phyloP scores from a whole-genome alignment of 2,888 invertebrate species.

The Chirona hameri region DNA sequence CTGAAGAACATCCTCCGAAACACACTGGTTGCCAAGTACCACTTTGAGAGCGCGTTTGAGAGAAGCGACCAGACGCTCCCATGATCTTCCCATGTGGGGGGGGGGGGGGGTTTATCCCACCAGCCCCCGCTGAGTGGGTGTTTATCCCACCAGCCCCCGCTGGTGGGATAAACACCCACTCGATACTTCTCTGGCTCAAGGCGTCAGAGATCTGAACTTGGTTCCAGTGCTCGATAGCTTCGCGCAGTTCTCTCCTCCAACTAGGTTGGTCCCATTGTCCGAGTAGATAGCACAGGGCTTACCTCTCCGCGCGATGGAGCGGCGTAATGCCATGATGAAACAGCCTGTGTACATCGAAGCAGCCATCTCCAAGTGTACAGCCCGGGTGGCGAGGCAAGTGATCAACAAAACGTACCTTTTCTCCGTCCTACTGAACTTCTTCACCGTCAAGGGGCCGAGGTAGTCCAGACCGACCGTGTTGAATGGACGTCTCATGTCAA shows the following conservation, averaged over 20 bases:
- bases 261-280: slow-evolving; percentile 32
- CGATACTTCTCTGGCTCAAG: background rate
- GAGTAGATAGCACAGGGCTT: background rate
- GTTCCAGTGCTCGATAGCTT: background rate
- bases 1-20: no score
- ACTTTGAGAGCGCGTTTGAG: no score
- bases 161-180: no score
- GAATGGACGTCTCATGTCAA: background rate
- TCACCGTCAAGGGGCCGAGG: slow-evolving; percentile 24
- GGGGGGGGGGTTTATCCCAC: no score
- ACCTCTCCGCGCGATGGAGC: slow-evolving; percentile 12
- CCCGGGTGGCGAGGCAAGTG: slow-evolving; percentile 24
- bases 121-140: no score
- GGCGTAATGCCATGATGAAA: slow-evolving; percentile 27
- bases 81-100: no score
- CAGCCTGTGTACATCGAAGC: slow-evolving; percentile 5
- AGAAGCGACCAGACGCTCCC: no score
- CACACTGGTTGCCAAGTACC: no score
- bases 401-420: slow-evolving; percentile 28
- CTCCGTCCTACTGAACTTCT: slow-evolving; percentile 2
- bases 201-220: background rate
- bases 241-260: slow-evolving; percentile 9
- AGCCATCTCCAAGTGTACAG: slow-evolving; percentile 30
- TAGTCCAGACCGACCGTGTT: slow-evolving; percentile 13
- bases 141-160: no score